These are phyloP conservation scores for Patella caerulea DNA, from an alignment of 2,888 invertebrate species.

Conservation along the genomic window DNA sequence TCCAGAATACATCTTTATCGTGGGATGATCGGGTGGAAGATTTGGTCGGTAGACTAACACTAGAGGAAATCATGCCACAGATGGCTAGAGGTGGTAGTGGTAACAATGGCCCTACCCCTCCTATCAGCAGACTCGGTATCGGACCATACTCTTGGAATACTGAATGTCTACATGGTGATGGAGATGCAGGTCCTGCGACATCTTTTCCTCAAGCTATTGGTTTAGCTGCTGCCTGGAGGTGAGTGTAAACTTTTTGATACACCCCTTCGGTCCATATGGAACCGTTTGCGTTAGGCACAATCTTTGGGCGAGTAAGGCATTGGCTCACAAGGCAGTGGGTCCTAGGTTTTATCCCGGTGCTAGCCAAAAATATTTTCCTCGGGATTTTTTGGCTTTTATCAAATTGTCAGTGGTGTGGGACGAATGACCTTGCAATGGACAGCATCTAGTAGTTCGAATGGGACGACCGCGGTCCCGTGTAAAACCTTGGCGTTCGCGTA, in stretches of 20 bases:
- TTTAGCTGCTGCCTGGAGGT: neutral
- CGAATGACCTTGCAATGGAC: no score
- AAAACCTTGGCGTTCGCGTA: no score
- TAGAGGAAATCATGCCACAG: neutral
- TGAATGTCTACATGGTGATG: neutral
- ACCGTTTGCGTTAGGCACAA: no score
- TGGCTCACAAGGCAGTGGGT: no score
- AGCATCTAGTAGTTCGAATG: no score
- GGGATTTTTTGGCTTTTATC: no score
- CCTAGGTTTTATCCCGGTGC: no score
- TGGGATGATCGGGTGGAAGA: conserved; percentile 2
- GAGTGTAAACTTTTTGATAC: neutral
- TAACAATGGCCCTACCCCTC: neutral
- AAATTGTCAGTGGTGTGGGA: no score
- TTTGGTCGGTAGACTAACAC: neutral
- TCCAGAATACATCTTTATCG: conserved; percentile 2
- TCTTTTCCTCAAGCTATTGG: neutral
- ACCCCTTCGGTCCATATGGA: no score
- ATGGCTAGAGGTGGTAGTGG: neutral
- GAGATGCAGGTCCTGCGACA: neutral
- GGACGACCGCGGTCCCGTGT: no score
- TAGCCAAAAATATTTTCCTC: no score
- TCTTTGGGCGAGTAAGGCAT: no score
- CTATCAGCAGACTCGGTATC: neutral
- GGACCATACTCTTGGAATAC: neutral